Percentiles rank a stretch among this genome's conserved stretches.
Evolutionary conservation across 2,797 vertebrate species (phyloP).

Genomic region (Oreonectes daqikongensis): DNA sequence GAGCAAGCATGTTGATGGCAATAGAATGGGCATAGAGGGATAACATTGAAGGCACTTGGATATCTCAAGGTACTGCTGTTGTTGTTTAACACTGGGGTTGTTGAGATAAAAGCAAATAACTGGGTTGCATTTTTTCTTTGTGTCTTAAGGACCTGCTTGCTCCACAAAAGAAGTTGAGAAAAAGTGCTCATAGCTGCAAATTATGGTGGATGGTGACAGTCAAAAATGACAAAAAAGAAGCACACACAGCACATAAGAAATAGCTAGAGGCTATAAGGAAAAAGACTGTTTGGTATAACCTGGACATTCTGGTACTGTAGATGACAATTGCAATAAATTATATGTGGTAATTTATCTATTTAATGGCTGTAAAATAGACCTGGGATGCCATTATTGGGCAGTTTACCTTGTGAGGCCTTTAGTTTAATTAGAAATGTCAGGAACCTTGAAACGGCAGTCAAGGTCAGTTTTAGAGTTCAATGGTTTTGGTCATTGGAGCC

Average conservation of each 20-base stretch:
- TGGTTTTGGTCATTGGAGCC: slow-evolving; percentile 60
- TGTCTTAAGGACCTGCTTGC: background rate
- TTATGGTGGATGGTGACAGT: background rate
- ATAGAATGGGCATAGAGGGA: slow-evolving; percentile 38
- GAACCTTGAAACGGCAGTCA: slow-evolving; percentile 65
- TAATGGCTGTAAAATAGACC: slow-evolving; percentile 12
- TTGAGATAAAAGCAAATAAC: slow-evolving; percentile 14
- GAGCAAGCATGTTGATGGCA: slow-evolving; percentile 50
- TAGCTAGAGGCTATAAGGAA: too few species aligned
- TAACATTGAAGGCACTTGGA: background rate
- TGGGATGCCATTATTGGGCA: slow-evolving; percentile 12
- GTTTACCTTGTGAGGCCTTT: slow-evolving; percentile 64
- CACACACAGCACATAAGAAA: too few species aligned
- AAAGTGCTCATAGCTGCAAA: too few species aligned
- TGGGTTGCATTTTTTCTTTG: background rate
- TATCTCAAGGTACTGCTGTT: slow-evolving; percentile 25
- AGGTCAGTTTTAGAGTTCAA: slow-evolving; percentile 71
- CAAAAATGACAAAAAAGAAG: too few species aligned
- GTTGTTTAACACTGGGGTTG: slow-evolving; percentile 8
- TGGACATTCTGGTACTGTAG: background rate
- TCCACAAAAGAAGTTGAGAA: background rate
- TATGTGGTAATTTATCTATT: background rate
- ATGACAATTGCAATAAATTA: background rate
- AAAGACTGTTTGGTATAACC: background rate
- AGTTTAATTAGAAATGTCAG: slow-evolving; percentile 61